phyloP scores from a whole-genome alignment of 2,888 invertebrate species.

The Leucophenga montana region DNA sequence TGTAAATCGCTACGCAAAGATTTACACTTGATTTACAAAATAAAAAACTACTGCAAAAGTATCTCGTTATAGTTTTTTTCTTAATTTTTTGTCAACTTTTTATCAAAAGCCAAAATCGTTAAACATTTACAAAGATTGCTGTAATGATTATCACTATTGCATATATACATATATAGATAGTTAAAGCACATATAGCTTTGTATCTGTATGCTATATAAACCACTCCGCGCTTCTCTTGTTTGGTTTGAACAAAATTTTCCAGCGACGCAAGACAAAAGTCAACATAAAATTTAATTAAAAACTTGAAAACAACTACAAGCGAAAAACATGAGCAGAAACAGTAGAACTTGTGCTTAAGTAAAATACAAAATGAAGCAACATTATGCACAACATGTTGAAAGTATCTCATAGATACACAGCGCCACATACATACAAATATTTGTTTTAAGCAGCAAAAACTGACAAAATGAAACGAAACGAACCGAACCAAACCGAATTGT shows the following conservation, averaged over 20 bases:
- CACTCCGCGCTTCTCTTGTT: slow-evolving; percentile 14
- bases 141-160: slow-evolving; percentile 37
- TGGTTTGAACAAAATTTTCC: slow-evolving; percentile 8
- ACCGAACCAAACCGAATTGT: neutral
- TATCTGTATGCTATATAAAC: neutral
- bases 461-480: neutral
- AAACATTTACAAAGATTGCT: slow-evolving; percentile 53
- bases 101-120: slow-evolving; percentile 37
- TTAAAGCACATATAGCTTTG: neutral
- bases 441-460: slow-evolving; percentile 4
- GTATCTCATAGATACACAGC: slow-evolving; percentile 18
- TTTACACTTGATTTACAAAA: too few species aligned
- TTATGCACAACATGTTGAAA: slow-evolving; percentile 25
- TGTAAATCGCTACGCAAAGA: too few species aligned
- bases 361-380: slow-evolving; percentile 21
- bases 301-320: slow-evolving; percentile 59
- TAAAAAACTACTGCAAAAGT: slow-evolving; percentile 32
- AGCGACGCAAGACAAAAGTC: slow-evolving; percentile 48
- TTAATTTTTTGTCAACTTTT: too few species aligned
- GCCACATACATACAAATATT: neutral
- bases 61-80: slow-evolving; percentile 36
- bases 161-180: neutral
- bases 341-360: slow-evolving; percentile 9
- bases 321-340: slow-evolving; percentile 23
- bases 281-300: slow-evolving; percentile 68